phyloP scores from a whole-genome alignment of 1,140 invertebrate genomes.

The Sminthurinus signatus region DNA sequence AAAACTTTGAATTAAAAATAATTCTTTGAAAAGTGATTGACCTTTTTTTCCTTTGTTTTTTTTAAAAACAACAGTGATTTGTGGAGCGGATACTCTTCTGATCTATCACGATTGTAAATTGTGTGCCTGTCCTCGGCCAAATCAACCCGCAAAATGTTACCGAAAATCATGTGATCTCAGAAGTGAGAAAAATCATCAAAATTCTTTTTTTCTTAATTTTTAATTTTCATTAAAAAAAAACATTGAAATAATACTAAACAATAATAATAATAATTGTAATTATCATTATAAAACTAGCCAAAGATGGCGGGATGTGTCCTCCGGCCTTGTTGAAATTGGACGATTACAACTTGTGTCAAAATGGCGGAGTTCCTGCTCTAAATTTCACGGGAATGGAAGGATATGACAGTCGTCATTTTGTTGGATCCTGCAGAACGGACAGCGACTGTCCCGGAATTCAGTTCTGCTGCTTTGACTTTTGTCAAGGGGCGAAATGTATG shows the following conservation, averaged over 20 bases:
- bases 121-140: slow-evolving; percentile 25
- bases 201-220: neutral
- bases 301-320: slow-evolving; percentile 26
- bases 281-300: slow-evolving; percentile 12
- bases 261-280: neutral
- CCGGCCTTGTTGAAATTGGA: slow-evolving; percentile 19
- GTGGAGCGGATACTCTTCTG: slow-evolving; percentile 17
- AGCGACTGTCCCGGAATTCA: slow-evolving; percentile 25
- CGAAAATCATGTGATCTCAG: slow-evolving; percentile 27
- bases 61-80: too few relatives aligned
- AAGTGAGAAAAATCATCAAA: slow-evolving; percentile 13
- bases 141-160: slow-evolving; percentile 19
- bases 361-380: neutral
- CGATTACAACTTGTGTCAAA: slow-evolving; percentile 12
- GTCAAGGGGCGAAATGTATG: slow-evolving; percentile 20
- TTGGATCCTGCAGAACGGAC: slow-evolving; percentile 21
- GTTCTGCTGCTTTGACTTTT: slow-evolving; percentile 37
- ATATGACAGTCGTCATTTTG: neutral
- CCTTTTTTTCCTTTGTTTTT: too few relatives aligned
- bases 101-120: slow-evolving; percentile 25
- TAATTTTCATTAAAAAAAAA: neutral
- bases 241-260: neutral
- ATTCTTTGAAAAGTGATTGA: too few relatives aligned
- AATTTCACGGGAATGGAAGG: too few relatives aligned
- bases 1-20: too few relatives aligned